Evolutionary conservation across 2,888 invertebrate species (phyloP).

Genomic region (Nasonovia ribisnigri): DNA sequence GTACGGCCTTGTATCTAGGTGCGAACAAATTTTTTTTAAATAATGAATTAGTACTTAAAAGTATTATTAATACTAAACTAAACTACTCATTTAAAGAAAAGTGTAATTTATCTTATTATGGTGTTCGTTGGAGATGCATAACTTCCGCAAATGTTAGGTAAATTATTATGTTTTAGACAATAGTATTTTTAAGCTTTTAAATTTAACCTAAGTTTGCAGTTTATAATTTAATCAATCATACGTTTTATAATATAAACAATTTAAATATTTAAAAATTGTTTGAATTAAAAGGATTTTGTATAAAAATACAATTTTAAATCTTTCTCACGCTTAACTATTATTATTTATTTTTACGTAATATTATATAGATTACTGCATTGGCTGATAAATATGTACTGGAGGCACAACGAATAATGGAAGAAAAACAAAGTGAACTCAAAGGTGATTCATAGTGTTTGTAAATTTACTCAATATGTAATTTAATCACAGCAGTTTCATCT

Average conservation of each 20-base stretch:
- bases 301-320: neutral
- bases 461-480: neutral
- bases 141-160: neutral
- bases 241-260: neutral
- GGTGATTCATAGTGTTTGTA: conserved; percentile 33
- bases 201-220: neutral
- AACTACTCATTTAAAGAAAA: neutral
- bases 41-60: neutral
- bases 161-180: neutral
- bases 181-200: neutral
- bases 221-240: neutral
- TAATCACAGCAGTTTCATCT: neutral
- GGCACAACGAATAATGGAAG: conserved; percentile 77
- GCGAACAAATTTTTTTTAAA: neutral
- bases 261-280: neutral
- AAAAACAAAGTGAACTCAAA: conserved; percentile 81
- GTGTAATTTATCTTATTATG: neutral
- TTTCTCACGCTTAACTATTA: neutral
- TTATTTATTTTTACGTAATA: conserved; percentile 24
- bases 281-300: neutral
- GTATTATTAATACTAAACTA: neutral
- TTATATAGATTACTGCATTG: conserved; percentile 77
- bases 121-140: neutral
- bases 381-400: conserved; percentile 78
- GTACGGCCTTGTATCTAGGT: too few species aligned